Evolutionary conservation across 2,888 invertebrate genomes (phyloP).

Genomic region (Pandemis heparana): DNA sequence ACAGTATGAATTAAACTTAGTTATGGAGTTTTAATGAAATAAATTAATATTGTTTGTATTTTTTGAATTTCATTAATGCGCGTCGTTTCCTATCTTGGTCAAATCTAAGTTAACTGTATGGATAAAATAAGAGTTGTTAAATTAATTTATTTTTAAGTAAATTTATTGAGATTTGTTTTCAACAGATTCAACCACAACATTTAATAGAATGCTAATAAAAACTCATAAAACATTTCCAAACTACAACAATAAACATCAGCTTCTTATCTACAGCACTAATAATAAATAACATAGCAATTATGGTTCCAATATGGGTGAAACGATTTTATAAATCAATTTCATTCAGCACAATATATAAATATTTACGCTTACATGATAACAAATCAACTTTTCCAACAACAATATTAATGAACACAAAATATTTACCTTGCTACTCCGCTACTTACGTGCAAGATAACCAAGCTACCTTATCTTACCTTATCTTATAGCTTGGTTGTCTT

Average conservation of each 20-base stretch:
- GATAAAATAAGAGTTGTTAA: neutral
- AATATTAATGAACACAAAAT: no score
- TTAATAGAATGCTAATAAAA: neutral
- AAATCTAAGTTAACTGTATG: neutral
- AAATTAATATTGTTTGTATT: slow-evolving; percentile 70
- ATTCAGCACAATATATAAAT: neutral
- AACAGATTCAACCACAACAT: slow-evolving; percentile 20
- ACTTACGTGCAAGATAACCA: no score
- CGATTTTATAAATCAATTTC: neutral
- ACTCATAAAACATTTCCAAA: neutral
- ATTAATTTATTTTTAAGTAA: neutral
- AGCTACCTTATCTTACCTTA: no score
- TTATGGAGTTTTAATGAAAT: slow-evolving; percentile 56
- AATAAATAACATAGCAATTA: slow-evolving; percentile 15
- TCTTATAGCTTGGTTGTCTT: no score
- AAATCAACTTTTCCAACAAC: neutral
- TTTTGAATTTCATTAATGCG: slow-evolving; percentile 43
- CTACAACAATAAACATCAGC: neutral
- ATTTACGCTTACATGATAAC: neutral
- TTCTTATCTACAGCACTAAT: neutral
- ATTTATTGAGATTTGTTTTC: slow-evolving; percentile 20
- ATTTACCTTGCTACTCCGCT: no score
- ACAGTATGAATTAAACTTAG: slow-evolving; percentile 49
- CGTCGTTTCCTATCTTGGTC: neutral
- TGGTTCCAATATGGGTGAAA: slow-evolving; percentile 30